Base-by-base conservation (phyloP, 2,888 invertebrate genomes). In the Eristalinus sepulchralis region DNA sequence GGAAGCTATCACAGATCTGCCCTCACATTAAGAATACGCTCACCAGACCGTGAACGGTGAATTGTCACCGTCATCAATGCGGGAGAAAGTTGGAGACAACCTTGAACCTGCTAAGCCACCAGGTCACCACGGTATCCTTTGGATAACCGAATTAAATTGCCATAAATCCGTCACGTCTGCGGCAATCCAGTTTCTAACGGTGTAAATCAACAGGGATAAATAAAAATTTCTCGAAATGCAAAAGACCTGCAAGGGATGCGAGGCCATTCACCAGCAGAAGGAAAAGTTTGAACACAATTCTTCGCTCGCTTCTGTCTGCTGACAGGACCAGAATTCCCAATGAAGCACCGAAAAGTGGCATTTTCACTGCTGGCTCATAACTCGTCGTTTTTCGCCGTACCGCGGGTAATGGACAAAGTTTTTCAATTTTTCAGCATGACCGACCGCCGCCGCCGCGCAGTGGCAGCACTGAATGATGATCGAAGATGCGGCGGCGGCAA, bases 351-450 rank as follows among this genome's bases (percentile, higher is more conserved):
- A 47, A 47, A 47, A 47, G 47, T 47, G 47, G 47, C 17, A 47
- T 17, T 47, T 47, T 47, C 8, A 17, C 6, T 47, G 17, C 47
- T 1, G 17, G 47, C 47, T 47, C 47, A 17, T 47, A 47, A 47
- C 47, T 47, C 17, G 47, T 47, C 47, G 47, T 47, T 17, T 17
- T 47, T 8, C 34, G 1, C 1, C 8, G 39, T 17, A 47, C 47
- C 9, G 5, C 59, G 22, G 59, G 55, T 68, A 57, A 68, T 68
- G 68, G 34, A 57, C 57, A 68, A 68, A 68, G 68, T 68, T 68
- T 68, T 68, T 68, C 68, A 68, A 68, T 68, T 68, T 68, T 53
- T 57, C 68, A 68, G 31, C 22, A 22, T 20, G 8, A 22, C 13
- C 33, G 17, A 8, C 17, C 47, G 17, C 5, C 47, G n/a, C 47